Base-by-base conservation (phyloP, 2,797 vertebrate species). In the Hafferia zeledoni region DNA sequence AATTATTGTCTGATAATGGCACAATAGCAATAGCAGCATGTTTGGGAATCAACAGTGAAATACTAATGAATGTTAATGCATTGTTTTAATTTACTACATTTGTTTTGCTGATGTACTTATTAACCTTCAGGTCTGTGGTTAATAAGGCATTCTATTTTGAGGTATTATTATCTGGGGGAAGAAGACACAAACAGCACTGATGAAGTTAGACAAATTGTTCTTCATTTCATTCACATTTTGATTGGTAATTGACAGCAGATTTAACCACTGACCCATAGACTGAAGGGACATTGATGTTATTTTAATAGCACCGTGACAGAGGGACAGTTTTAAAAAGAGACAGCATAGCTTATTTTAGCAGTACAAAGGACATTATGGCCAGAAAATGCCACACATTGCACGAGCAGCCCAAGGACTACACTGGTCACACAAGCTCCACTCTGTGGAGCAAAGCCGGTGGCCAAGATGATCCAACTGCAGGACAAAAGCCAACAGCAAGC, bases 51-150 rank as follows among this genome's bases (percentile, higher is more conserved):
- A 96, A 94, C 87, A 87, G 89, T 70, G 94, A 97, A 90, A 79
- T 97, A 95, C 93, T 97, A 96, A 96, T 96, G 88, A 95, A 91
- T 96, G 77, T 94, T 96, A 96, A 95, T 93, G 94, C 87, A 94
- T 91, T 90, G 84, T 84, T 94, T 96, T 95, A 96, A 97, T 96
- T 91, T 95, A 94, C 87, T 89, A 88, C 57, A 92, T 96, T 96
- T 95, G 79, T 97, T 97, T 97, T 95, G 93, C 82, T 93, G 78
- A 87, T 96, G 59, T 92, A 82, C 74, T 55, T 95, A 93, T 94
- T 96, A 96, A 92, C 95, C 87, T 97, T 96, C 89, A 59, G 88
- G 91, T 94, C 94, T 95, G 52, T 87, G 71, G 94, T 92, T 97
- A 96, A 96, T 97, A 95, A 93, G 93, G 57, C 90, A 67, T 93